These are phyloP conservation scores for Brienomyrus longianalis DNA, from an alignment of 2,113 vertebrate genomes.

Conservation along the genomic window DNA sequence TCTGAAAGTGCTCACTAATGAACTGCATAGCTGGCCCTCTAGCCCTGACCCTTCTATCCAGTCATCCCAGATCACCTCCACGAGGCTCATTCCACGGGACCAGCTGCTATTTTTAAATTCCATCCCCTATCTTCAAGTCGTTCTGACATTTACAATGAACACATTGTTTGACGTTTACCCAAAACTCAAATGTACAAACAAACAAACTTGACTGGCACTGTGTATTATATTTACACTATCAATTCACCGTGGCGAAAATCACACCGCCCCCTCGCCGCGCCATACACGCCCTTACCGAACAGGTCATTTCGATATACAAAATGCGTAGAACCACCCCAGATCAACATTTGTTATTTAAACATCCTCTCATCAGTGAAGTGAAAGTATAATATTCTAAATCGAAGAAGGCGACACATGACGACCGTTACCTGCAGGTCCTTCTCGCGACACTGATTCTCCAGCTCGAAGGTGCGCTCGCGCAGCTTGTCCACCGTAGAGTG, in stretches of 20 bases:
- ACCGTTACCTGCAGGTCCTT: constrained; percentile 82
- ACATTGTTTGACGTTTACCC: not conserved
- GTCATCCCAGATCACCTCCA: not conserved
- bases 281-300: not conserved
- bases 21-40: not conserved
- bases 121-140: not conserved
- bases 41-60: not conserved
- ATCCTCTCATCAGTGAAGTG: not conserved
- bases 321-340: not conserved
- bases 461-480: constrained; percentile 76
- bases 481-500: constrained; percentile 82
- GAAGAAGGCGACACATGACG: not conserved
- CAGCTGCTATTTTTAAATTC: not conserved
- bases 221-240: not conserved
- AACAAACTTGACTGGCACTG: not conserved
- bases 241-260: not conserved
- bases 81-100: not conserved
- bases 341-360: not conserved
- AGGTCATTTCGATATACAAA: not conserved
- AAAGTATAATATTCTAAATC: not conserved
- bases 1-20: not conserved
- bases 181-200: not conserved
- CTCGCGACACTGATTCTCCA: constrained; percentile 82
- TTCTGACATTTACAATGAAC: not conserved
- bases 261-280: not conserved